Evolutionary conservation across 2,797 vertebrate genomes (phyloP), one percentile per base, ranked within the genome.

Genomic region (Carcharodon carcharias): DNA sequence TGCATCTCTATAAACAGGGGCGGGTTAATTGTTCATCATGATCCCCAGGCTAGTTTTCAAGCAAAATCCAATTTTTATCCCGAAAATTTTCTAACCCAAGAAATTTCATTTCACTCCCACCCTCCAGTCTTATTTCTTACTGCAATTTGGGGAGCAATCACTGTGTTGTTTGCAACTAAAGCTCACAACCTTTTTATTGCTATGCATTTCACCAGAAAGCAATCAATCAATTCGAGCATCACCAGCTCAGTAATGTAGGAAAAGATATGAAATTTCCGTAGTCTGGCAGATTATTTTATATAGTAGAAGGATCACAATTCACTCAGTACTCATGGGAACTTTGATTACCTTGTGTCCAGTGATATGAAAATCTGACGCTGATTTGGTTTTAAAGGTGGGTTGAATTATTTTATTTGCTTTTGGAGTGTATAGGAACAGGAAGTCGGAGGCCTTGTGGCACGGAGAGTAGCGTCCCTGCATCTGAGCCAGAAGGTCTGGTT

Each of bases 161-260:
- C 50, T 58, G 23, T 28, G 54, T 9, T 31, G 54, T 9, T 56
- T 89, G 11, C 54, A 89, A 56, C 54, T 56, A 28, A 16, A 89
- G 87, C 87, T 89, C 28, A 56, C 12, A 21, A 89, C 87, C 87
- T 89, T 12, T 89, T 89, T 89, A 89, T 89, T 50, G 58, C 87
- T 58, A 58, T 58, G 28, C 54, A 11, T 31, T 87, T 89, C 87
- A 89, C 54, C 54, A 31, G 26, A 28, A 89, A 35, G 54, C 31
- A 89, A 89, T 89, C 87, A 89, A 58, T 89, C 87, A 89, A 89
- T 26, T 31, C 2, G 23, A 58, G 40, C 11, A 40, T 56, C 54
- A 58, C 56, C 31, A 89, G 5, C 11, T 89, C 54, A 89, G 87
- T 89, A 56, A 89, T 14, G 54, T 11, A 85, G 87, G 54, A 3